Evolutionary conservation across 2,888 invertebrate genomes (phyloP).

Genomic region (Aproaerema taeniolella): DNA sequence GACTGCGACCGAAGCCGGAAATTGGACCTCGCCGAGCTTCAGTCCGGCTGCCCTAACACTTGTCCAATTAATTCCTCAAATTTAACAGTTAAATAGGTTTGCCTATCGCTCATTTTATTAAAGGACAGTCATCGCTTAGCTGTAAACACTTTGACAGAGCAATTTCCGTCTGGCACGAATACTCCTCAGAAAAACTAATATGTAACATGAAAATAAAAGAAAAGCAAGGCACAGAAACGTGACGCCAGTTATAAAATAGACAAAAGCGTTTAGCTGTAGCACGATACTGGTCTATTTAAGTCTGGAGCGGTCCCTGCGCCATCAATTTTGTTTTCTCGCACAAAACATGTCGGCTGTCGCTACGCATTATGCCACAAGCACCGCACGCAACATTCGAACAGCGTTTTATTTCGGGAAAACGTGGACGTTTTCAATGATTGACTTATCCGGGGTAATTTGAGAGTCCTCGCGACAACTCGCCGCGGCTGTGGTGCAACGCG

Average conservation of each 20-base stretch:
- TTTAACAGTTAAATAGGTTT: slow-evolving; percentile 40
- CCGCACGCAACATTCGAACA: slow-evolving; percentile 68
- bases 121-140: slow-evolving; percentile 34
- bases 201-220: slow-evolving; percentile 57
- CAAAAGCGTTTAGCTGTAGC: slow-evolving; percentile 69
- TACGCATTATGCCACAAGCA: slow-evolving; percentile 60
- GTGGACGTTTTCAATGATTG: slow-evolving; percentile 74
- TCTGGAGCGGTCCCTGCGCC: slow-evolving; percentile 61
- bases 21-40: slow-evolving; percentile 49
- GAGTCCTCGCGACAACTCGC: slow-evolving; percentile 48
- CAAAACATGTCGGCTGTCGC: slow-evolving; percentile 76
- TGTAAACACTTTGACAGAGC: slow-evolving; percentile 45
- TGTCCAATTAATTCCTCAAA: slow-evolving; percentile 63
- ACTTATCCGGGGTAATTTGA: slow-evolving; percentile 77
- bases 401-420: slow-evolving; percentile 71
- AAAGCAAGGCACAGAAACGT: slow-evolving; percentile 41
- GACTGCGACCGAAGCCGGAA: slow-evolving; percentile 65
- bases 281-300: slow-evolving; percentile 70
- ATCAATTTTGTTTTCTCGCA: slow-evolving; percentile 77
- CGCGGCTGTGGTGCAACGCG: slow-evolving; percentile 30
- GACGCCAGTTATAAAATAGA: slow-evolving; percentile 69
- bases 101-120: slow-evolving; percentile 49
- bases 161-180: slow-evolving; percentile 57
- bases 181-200: slow-evolving; percentile 62
- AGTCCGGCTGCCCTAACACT: slow-evolving; percentile 56